phyloP scores from a whole-genome alignment of 2,888 invertebrate genomes.

The Neocrepidodera transversa region DNA sequence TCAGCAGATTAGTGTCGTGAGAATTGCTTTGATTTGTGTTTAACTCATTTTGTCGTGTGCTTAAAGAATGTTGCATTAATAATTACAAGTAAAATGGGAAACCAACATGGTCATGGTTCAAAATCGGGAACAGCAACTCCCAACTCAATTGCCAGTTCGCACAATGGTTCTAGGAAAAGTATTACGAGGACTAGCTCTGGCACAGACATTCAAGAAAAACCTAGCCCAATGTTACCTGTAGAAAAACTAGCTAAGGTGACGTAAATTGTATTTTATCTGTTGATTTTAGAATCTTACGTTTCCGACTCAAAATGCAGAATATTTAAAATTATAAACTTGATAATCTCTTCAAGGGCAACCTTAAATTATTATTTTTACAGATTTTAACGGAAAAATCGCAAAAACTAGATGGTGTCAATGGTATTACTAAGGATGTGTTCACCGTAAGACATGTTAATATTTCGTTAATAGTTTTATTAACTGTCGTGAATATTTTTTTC shows the following conservation, averaged over 20 bases:
- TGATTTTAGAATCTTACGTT: background rate
- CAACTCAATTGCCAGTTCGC: constrained; percentile 50
- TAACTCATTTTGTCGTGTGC: background rate
- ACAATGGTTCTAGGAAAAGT: constrained; percentile 61
- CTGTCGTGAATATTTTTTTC: constrained; percentile 37
- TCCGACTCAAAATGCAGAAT: too few relatives aligned
- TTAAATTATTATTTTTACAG: constrained; percentile 60
- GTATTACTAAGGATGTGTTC: constrained; percentile 73
- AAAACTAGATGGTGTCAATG: constrained; percentile 74
- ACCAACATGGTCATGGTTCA: constrained; percentile 55
- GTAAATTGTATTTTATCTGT: constrained; percentile 37
- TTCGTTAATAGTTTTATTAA: background rate
- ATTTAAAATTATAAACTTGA: too few relatives aligned
- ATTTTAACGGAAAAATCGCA: constrained; percentile 73
- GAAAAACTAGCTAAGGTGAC: constrained; percentile 79
- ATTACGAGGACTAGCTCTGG: constrained; percentile 71
- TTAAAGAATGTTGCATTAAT: constrained; percentile 30
- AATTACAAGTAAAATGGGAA: constrained; percentile 52
- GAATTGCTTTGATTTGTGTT: background rate
- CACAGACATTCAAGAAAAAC: constrained; percentile 68
- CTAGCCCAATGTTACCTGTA: constrained; percentile 72
- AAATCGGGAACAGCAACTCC: constrained; percentile 50
- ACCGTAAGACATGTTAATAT: constrained; percentile 59
- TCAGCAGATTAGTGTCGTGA: too few relatives aligned
- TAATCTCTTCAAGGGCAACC: constrained; percentile 29